These are phyloP conservation scores for Heliconius charithonia DNA, from an alignment of 2,888 invertebrate genomes.

Conservation along the genomic window DNA sequence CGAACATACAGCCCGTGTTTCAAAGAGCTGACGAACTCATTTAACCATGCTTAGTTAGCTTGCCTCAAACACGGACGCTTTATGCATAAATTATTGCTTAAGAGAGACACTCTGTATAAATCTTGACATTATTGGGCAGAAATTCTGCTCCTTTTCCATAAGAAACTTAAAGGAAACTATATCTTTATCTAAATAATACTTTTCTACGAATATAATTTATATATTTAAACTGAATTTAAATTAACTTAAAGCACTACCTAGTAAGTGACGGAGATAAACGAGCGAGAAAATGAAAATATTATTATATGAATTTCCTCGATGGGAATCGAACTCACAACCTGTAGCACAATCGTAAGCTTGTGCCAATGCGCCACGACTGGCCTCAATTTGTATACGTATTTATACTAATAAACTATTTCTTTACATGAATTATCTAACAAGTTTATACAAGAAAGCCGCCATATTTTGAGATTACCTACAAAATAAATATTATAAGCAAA, in stretches of 20 bases:
- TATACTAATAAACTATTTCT: no score
- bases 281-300: no score
- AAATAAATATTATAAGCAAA: constrained; percentile 6
- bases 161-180: background rate
- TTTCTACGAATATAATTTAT: background rate
- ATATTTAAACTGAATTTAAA: no score
- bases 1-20: constrained; percentile 18
- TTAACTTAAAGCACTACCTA: no score
- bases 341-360: no score
- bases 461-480: background rate
- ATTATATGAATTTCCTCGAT: no score
- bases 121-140: background rate
- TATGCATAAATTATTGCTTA: constrained; percentile 40
- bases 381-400: no score
- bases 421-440: no score
- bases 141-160: constrained; percentile 10
- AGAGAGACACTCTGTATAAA: constrained; percentile 26
- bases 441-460: no score
- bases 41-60: constrained; percentile 38
- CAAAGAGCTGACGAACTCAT: constrained; percentile 35
- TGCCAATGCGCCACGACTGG: no score
- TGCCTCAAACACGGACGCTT: constrained; percentile 33
- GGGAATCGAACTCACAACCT: no score
- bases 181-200: constrained; percentile 1
- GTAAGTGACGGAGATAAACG: no score